Evolutionary conservation across 2,888 invertebrate genomes (phyloP).

Genomic region (Amblyjoppa fuscipennis): DNA sequence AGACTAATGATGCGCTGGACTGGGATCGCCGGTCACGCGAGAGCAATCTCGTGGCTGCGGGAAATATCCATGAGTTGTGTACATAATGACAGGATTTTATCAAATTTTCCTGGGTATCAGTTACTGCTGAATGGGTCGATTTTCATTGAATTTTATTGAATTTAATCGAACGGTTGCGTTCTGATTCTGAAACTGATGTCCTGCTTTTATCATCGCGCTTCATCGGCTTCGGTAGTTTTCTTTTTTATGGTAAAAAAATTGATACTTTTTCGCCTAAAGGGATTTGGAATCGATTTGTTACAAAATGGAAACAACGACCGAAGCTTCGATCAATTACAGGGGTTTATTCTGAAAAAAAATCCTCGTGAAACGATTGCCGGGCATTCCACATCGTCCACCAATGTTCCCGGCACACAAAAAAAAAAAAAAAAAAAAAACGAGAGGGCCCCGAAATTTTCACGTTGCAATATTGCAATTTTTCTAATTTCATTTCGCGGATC

Average conservation of each 20-base stretch:
- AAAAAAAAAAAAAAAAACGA: background rate
- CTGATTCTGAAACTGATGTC: background rate
- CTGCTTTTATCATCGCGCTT: background rate
- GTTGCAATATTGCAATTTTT: conserved; percentile 61
- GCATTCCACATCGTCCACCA: background rate
- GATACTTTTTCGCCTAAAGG: background rate
- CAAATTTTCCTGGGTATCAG: background rate
- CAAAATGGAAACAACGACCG: background rate
- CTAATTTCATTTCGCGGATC: conserved; percentile 70
- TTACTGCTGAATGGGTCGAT: background rate
- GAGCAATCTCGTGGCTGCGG: background rate
- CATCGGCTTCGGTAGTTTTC: too few relatives aligned
- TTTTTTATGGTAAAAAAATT: background rate
- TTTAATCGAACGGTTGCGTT: background rate
- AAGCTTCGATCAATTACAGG: background rate
- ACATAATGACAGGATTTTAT: background rate
- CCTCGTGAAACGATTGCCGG: background rate
- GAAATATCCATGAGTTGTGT: background rate
- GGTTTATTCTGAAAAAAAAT: background rate
- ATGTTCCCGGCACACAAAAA: background rate
- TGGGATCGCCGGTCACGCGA: background rate
- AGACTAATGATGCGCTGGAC: background rate
- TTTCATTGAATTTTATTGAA: background rate
- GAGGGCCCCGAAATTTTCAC: conserved; percentile 34
- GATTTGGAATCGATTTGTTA: too few relatives aligned